Conservation (phyloP, 2,888 invertebrate species). For the Deilephila porcellus region DNA sequence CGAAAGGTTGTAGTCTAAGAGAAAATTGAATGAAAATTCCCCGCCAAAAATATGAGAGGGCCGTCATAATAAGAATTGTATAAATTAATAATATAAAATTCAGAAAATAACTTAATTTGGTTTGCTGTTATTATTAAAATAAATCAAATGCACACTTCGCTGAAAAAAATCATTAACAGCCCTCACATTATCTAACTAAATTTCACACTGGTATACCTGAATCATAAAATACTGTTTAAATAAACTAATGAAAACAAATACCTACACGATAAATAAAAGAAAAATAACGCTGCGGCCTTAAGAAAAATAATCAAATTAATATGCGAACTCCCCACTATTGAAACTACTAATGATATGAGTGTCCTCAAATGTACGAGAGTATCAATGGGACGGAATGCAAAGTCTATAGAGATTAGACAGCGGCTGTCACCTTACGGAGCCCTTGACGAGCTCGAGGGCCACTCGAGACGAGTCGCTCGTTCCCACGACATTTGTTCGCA, state of each 20-base stretch:
- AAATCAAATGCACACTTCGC: too few relatives aligned
- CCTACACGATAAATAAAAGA: too few relatives aligned
- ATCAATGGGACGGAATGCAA: constrained; percentile 66
- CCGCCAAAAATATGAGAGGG: not conserved
- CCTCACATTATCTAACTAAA: too few relatives aligned
- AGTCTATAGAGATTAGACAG: constrained; percentile 72
- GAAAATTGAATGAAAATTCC: not conserved
- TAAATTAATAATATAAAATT: too few relatives aligned
- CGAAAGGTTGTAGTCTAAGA: not conserved
- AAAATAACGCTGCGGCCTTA: too few relatives aligned
- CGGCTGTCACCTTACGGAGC: constrained; percentile 71
- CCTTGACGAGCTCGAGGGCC: constrained; percentile 62
- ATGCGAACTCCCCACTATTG: not conserved
- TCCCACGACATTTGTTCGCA: constrained; percentile 69
- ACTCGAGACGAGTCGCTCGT: constrained; percentile 73
- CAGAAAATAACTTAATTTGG: too few relatives aligned
- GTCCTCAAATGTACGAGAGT: constrained; percentile 51
- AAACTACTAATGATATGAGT: constrained; percentile 31
- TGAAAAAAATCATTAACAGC: too few relatives aligned
- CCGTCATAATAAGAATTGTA: not conserved
- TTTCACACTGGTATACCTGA: too few relatives aligned
- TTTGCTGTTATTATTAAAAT: too few relatives aligned
- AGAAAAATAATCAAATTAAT: not conserved
- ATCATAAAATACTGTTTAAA: too few relatives aligned
- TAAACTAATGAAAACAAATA: too few relatives aligned